Conservation (phyloP, 2,888 invertebrate species). For the Hartigia nigra region DNA sequence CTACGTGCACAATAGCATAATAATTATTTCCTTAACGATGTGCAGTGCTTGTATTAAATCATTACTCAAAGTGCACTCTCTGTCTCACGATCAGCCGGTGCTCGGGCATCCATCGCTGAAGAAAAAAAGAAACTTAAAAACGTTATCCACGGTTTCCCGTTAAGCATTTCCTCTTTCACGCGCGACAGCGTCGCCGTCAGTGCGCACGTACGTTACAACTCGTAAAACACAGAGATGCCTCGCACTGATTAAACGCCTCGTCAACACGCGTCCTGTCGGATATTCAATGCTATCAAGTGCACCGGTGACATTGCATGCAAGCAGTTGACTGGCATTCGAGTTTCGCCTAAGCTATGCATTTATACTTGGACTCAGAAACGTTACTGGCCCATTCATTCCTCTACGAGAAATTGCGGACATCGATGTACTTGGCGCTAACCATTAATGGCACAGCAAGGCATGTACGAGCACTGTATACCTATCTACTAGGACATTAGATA, state of each 20-base stretch:
- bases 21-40: not conserved
- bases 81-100: not conserved
- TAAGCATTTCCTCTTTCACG: not conserved
- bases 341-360: not conserved
- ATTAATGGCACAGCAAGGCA: not conserved
- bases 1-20: not conserved
- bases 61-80: not conserved
- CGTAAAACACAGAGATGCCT: slow-evolving; percentile 40
- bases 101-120: not conserved
- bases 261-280: slow-evolving; percentile 26
- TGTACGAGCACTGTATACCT: not conserved
- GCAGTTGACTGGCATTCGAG: not conserved
- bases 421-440: not conserved
- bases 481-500: not conserved
- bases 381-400: not conserved
- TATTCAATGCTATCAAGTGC: not conserved
- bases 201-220: slow-evolving; percentile 12
- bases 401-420: not conserved
- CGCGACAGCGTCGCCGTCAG: not conserved
- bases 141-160: not conserved
- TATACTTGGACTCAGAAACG: slow-evolving; percentile 20
- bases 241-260: slow-evolving; percentile 36
- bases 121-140: not conserved
- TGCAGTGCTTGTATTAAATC: not conserved
- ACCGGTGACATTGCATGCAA: not conserved